These are phyloP conservation scores for Erpobdella octoculata DNA, from an alignment of 2,888 invertebrate species.

Conservation along the genomic window DNA sequence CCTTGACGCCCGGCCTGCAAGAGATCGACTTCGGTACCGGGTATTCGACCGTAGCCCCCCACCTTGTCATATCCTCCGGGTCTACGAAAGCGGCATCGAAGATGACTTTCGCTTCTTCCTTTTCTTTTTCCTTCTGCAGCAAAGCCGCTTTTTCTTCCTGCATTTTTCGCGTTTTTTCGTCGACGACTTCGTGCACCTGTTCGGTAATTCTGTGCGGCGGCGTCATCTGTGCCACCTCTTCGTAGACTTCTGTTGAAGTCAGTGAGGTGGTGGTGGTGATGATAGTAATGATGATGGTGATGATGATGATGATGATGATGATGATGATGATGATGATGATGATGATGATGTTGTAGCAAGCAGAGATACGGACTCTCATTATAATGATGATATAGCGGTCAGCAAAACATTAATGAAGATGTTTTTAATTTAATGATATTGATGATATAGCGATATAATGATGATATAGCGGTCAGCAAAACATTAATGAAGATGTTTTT, in stretches of 20 bases:
- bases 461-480: too few relatives aligned
- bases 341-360: background rate
- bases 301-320: background rate
- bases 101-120: slow-evolving; percentile 19
- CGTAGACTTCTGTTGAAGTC: slow-evolving; percentile 21
- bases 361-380: too few relatives aligned
- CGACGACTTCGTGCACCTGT: background rate
- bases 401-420: too few relatives aligned
- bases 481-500: too few relatives aligned
- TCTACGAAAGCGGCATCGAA: slow-evolving; percentile 11
- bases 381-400: too few relatives aligned
- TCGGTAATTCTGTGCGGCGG: background rate
- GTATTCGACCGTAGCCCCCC: slow-evolving; percentile 19
- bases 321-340: background rate
- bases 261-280: background rate
- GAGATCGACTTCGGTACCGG: background rate
- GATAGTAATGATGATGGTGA: background rate
- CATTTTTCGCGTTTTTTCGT: background rate
- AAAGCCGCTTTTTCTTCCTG: background rate
- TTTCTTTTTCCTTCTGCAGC: slow-evolving; percentile 15
- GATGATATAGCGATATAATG: too few relatives aligned
- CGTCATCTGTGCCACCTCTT: slow-evolving; percentile 11
- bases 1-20: too few relatives aligned
- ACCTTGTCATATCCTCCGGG: background rate
- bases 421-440: too few relatives aligned